phyloP scores from a whole-genome alignment of 2,797 vertebrate species.

The Danio kyathit region DNA sequence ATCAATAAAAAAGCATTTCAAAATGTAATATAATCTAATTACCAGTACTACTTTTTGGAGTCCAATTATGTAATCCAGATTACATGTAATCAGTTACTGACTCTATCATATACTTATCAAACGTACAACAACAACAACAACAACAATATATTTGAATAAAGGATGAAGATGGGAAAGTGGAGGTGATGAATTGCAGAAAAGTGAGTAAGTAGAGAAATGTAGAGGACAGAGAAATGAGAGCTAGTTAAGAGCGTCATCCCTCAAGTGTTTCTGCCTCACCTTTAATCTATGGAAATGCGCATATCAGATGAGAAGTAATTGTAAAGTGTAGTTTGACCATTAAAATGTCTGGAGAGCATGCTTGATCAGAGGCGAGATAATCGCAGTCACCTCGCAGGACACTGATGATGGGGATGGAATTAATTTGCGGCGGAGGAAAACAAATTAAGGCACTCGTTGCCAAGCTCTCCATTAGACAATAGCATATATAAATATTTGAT shows the following conservation, averaged over 20 bases:
- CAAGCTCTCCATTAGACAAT: slow-evolving; percentile 76
- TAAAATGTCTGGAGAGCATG: slow-evolving; percentile 79
- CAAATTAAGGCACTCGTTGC: slow-evolving; percentile 81
- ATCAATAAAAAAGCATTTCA: too few relatives aligned
- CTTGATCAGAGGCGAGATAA: slow-evolving; percentile 73
- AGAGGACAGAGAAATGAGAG: slow-evolving; percentile 34
- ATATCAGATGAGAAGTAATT: slow-evolving; percentile 82
- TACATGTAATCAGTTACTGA: too few relatives aligned
- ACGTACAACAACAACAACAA: too few relatives aligned
- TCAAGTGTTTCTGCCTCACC: slow-evolving; percentile 75
- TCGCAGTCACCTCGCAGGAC: slow-evolving; percentile 70
- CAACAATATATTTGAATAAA: too few relatives aligned
- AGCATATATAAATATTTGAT: slow-evolving; percentile 90
- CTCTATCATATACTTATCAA: too few relatives aligned
- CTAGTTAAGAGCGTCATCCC: slow-evolving; percentile 52
- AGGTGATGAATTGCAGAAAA: background rate
- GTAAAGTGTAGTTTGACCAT: slow-evolving; percentile 79
- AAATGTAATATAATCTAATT: too few relatives aligned
- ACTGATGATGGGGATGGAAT: slow-evolving; percentile 82
- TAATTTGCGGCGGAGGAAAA: slow-evolving; percentile 82
- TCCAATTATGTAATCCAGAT: too few relatives aligned
- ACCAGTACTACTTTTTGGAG: too few relatives aligned
- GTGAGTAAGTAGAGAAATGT: slow-evolving; percentile 4
- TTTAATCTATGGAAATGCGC: slow-evolving; percentile 82
- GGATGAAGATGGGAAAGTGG: too few relatives aligned